phyloP scores from a whole-genome alignment of 2,113 vertebrate genomes.

The Pithys albifrons region DNA sequence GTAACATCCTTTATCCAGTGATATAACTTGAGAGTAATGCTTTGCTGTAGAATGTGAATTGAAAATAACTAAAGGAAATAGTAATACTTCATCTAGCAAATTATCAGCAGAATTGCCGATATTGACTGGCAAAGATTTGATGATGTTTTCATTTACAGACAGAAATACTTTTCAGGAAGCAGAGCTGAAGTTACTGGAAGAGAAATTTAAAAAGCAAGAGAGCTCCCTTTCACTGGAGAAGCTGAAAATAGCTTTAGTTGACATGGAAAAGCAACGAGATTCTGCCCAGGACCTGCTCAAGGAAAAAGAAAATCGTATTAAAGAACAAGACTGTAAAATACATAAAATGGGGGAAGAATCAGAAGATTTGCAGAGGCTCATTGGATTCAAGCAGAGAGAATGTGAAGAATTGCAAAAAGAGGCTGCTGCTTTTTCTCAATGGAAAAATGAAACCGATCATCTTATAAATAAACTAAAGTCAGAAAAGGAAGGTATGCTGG shows the following conservation, averaged over 20 bases:
- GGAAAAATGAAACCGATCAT: constrained; percentile 83
- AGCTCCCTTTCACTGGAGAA: constrained; percentile 73
- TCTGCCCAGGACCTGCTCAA: constrained; percentile 77
- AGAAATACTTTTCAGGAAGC: constrained; percentile 78
- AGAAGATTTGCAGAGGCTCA: constrained; percentile 70
- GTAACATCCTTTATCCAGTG: neutral
- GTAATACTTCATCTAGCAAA: neutral
- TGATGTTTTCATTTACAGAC: constrained; percentile 65
- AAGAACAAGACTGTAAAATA: constrained; percentile 77
- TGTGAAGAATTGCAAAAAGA: constrained; percentile 76
- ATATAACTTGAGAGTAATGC: neutral
- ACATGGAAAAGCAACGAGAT: constrained; percentile 80
- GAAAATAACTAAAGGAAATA: neutral
- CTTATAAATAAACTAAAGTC: constrained; percentile 72
- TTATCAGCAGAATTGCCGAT: neutral
- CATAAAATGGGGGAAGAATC: constrained; percentile 72
- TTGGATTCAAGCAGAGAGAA: constrained; percentile 76
- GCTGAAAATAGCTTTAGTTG: constrained; percentile 75
- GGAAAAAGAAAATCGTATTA: constrained; percentile 79
- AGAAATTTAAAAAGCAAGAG: constrained; percentile 80
- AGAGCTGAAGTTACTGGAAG: constrained; percentile 79
- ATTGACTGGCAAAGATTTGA: neutral
- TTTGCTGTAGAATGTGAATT: neutral
- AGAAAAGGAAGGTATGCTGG: constrained; percentile 77
- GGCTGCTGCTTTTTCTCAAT: constrained; percentile 72